Conservation (phyloP, 2,797 vertebrate genomes). For the Iguana delicatissima region DNA sequence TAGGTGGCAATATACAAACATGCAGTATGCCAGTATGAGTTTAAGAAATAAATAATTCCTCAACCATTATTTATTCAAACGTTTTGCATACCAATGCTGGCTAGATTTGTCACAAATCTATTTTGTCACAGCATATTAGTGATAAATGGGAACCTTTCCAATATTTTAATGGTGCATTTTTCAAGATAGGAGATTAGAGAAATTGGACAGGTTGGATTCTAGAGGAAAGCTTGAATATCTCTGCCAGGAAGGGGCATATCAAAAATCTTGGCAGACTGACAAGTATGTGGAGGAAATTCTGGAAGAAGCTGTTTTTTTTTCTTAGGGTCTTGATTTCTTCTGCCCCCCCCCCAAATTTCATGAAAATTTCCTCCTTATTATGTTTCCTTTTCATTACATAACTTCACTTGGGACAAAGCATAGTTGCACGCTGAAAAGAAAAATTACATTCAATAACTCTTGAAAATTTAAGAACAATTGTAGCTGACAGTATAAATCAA, state of each 20-base stretch:
- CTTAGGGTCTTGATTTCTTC: neutral
- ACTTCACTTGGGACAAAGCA: neutral
- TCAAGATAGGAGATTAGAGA: neutral
- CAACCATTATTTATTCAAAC: neutral
- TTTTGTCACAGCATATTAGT: neutral
- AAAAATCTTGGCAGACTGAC: neutral
- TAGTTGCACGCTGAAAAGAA: neutral
- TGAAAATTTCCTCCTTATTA: neutral
- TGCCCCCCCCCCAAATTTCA: too few species aligned
- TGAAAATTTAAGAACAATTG: neutral
- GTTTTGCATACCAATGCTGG: neutral
- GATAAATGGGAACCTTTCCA: neutral
- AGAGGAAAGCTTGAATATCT: neutral
- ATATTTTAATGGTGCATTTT: neutral
- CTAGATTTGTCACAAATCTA: neutral
- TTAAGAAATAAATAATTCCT: neutral
- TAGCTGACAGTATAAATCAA: too few species aligned
- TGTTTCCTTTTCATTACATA: too few species aligned
- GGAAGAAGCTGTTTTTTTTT: neutral
- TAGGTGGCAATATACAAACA: neutral
- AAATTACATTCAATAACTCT: neutral
- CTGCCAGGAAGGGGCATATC: too few species aligned
- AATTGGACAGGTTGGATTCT: neutral
- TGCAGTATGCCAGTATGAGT: neutral
- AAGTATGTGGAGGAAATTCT: neutral